Base-by-base conservation (phyloP, 2,888 invertebrate genomes). In the Trissolcus brochymenae region DNA sequence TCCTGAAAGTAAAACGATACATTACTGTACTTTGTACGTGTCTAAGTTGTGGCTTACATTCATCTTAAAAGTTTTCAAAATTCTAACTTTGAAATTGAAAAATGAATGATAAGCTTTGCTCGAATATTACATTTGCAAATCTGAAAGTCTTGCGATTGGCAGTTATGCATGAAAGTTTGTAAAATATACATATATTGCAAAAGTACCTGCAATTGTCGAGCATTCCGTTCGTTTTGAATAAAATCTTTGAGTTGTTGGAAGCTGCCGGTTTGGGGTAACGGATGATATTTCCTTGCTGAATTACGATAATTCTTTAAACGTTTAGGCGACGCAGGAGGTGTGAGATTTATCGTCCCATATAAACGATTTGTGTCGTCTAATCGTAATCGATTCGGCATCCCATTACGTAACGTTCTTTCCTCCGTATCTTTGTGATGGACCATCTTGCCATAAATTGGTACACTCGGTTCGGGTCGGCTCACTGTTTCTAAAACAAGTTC, bases 201-300 rank as follows among this genome's bases (percentile, higher is more conserved):
- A 60, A 64, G 35, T 72, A 89, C 89, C 87, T 87, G 85, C 76
- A 95, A 89, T 84, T 95, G 95, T 53, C 94, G 92, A 0, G 94
- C 93, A 11, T 35, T 35, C 55, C 95, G 91, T 85, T 96, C 95
- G 35, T 93, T 94, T 61, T 94, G 91, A 82, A 95, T 94, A 80
- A 96, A 87, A 84, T 95, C 95, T 91, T 95, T 95, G 62, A 96
- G 90, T 80, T 94, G 93, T 82, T 95, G 94, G 86, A 96, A 95
- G 71, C 92, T 92, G 83, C 87, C 88, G 21, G 86, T 82, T 57
- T 87, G 87, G 1, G 89, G 85, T 59, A 78, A 74, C 61, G 73
- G 77, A 68, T 72, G 68, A 11, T 35, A 35, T 62, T 77, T 77
- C 53, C 64, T 61, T 46, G 85, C 84, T 53, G 72, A 60, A 62